Percentiles rank a stretch among this genome's conserved stretches.
Conservation (phyloP, 2,888 invertebrate genomes). For the Leptopilina drosophilae region DNA sequence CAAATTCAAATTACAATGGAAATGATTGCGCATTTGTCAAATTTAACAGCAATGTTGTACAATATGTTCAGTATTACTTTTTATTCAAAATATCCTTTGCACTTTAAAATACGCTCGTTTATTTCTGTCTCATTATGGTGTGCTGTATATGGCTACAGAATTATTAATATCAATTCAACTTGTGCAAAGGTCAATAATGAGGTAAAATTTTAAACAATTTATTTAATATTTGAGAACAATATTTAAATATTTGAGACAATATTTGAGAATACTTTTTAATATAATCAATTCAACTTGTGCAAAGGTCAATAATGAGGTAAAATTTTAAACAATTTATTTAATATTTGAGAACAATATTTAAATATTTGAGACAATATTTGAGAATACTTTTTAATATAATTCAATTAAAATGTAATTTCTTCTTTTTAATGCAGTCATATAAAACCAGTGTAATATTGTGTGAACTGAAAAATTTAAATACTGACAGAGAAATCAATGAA, state of each 20-base stretch:
- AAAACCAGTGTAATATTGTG: not conserved
- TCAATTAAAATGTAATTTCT: no score
- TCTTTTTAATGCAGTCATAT: not conserved
- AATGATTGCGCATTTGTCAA: not conserved
- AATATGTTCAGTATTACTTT: not conserved
- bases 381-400: no score
- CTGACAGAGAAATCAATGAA: not conserved
- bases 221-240: not conserved
- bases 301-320: slow-evolving; percentile 21
- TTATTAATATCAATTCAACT: slow-evolving; percentile 2
- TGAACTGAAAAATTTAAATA: not conserved
- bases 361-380: not conserved
- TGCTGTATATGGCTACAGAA: not conserved
- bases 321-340: not conserved
- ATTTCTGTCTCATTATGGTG: not conserved
- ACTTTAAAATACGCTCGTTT: not conserved
- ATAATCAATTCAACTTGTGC: not conserved
- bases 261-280: no score
- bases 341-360: no score
- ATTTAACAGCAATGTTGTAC: not conserved
- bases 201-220: not conserved
- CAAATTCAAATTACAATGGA: slow-evolving; percentile 8
- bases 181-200: slow-evolving; percentile 8
- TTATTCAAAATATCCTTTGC: not conserved
- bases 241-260: not conserved